Base-by-base conservation (phyloP, 2,888 invertebrate genomes). In the Sisyra terminalis region DNA sequence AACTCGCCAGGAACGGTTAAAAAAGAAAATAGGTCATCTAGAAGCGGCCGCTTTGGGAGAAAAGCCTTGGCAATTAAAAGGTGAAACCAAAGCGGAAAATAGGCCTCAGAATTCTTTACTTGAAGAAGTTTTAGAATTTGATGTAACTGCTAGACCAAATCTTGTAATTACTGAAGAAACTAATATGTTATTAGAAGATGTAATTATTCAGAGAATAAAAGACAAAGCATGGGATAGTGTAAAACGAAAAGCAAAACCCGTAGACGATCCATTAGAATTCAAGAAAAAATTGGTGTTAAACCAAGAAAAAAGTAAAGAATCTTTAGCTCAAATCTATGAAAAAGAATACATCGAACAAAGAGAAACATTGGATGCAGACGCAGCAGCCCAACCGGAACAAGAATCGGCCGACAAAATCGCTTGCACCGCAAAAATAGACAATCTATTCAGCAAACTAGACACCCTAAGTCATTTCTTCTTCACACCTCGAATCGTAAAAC, bases 141-240 rank as follows among this genome's bases (percentile, higher is more conserved):
- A 94, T 55, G 68, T 85, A 16, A 80, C 81, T 0, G 69, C 78
- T 2, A 70, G 86, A 54, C 86, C 88, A 44, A 66, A 67, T 2
- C 94, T 94, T 2, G 72, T 89, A 1, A 88, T 96, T 37, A 96
- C 94, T 0, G 89, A 92, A 57, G 78, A 92, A 58, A 87, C 88
- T 0, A 90, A 90, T 1, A 54, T 79, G 3, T 80, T 76, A 37
- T 62, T 98, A 37, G 96, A 97, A 63, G 87, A 89, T 49, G 75
- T 96, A 10, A 90, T 97, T n/a, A 75, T 66, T 49, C 87, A 83
- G 55, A 71, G 97, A 53, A 86, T 97, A 29, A 92, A 88, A 63
- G 92, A 96, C 55, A 77, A 85, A 66, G 81, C 82, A 0, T 97
- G 87, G 79, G 94, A 97, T 59, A 93, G 96, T 61, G 93, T 94